These are phyloP conservation scores for Isurus oxyrinchus DNA, from an alignment of 2,113 vertebrate species.

Conservation along the genomic window DNA sequence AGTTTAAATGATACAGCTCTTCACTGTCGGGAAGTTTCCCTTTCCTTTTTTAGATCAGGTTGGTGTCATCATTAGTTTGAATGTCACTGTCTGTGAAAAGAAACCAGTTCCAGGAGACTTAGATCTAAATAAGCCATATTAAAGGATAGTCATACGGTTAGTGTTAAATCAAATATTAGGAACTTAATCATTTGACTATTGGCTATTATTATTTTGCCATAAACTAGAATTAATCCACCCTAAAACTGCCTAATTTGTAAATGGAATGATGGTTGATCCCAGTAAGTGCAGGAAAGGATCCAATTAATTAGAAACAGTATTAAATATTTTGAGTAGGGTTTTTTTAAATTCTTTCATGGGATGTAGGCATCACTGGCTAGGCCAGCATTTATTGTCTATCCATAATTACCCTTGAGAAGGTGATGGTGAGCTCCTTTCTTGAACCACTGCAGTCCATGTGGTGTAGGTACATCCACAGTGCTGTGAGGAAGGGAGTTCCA, in stretches of 20 bases:
- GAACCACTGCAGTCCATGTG: no score
- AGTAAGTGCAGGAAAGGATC: no score
- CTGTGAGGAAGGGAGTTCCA: no score
- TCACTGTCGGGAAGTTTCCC: background rate
- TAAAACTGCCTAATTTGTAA: background rate
- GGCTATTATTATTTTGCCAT: background rate
- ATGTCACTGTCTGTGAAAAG: background rate
- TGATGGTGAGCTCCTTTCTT: no score
- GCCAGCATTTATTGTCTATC: no score
- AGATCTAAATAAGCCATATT: background rate
- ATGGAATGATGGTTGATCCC: background rate
- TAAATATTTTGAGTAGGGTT: background rate
- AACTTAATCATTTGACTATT: background rate
- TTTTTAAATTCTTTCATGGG: no score
- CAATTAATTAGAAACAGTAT: background rate
- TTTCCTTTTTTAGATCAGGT: background rate
- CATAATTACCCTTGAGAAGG: no score
- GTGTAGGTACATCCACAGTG: no score
- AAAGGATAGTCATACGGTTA: background rate
- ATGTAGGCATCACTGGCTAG: no score
- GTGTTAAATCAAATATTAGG: background rate
- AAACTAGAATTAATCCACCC: background rate
- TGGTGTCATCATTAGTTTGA: background rate
- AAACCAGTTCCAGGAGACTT: background rate
- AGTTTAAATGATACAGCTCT: background rate